Base-by-base conservation (phyloP, 2,797 vertebrate species). In the Moxostoma hubbsi region DNA sequence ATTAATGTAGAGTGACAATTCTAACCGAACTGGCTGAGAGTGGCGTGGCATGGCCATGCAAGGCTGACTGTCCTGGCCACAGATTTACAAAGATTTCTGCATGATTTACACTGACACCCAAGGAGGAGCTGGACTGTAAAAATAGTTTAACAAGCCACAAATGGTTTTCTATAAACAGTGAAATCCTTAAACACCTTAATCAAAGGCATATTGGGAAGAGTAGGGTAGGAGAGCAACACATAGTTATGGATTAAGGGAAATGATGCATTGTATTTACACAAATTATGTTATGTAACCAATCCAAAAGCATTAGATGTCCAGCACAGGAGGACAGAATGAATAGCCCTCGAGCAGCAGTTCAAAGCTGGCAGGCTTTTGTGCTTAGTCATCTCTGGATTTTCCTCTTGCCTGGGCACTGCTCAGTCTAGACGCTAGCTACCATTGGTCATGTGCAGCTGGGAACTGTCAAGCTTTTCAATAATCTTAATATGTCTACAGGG, bases 1-100 rank as follows among this genome's bases (percentile, higher is more conserved):
- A 75, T 74, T 91, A 90, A 93, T 89, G 87, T 84, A 82, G 82
- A 90, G 81, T 87, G 92, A 91, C 89, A 89, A 24, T 54, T 51
- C 79, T 79, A 85, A 87, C 70, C 81, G 84, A 89, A 85, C 77
- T 80, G 86, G 81, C 86, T 83, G 77, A 76, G 43, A 82, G 78
- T 87, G 86, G 83, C 57, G 72, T 82, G 75, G 53, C 16, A 57
- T 79, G 84, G 55, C 83, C 53, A 49, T 45, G 72, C 68, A 0
- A 50, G 5, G 16, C 57, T 72, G 69, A 81, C 50, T 62, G 73
- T 82, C 71, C 71, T 82, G 86, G 85, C 83, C 55, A 16, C 8
- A 87, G 78, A 78, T 82, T 76, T 58, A 75, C 64, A 83, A 58
- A 65, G 49, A 64, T 73, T 85, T 80, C 55, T 64, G 45, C n/a